phyloP scores from a whole-genome alignment of 35 echinoderm and acorn worm species.

The Apostichopus japonicus region DNA sequence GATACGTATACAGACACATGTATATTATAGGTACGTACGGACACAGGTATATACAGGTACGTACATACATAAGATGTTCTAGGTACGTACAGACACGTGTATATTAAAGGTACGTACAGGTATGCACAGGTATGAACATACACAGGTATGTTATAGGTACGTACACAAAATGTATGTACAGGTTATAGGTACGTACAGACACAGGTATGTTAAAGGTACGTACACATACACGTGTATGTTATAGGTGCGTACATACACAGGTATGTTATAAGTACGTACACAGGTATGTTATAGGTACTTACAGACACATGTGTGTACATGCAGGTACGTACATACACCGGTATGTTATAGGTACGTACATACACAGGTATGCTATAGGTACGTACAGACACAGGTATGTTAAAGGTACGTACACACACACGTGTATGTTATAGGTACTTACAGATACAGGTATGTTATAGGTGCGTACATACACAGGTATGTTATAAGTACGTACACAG shows the following conservation, averaged over 20 bases:
- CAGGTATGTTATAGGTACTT: no score
- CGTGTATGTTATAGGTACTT: no score
- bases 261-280: no score
- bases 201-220: no score
- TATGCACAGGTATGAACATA: conserved; percentile 77
- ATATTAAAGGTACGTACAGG: conserved; percentile 60
- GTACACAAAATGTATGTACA: neutral
- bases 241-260: no score
- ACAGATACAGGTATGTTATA: no score
- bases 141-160: conserved; percentile 64
- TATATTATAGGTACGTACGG: conserved; percentile 55
- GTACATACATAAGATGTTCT: neutral
- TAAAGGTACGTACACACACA: no score
- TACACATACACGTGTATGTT: no score
- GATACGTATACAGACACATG: neutral
- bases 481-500: conserved; percentile 27
- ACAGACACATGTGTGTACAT: no score
- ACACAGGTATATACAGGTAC: conserved; percentile 42
- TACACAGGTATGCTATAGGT: conserved; percentile 67
- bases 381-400: conserved; percentile 33
- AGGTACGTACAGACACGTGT: no score
- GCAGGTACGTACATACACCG: conserved; percentile 66
- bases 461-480: conserved; percentile 59
- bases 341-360: conserved; percentile 61
- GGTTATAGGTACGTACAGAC: no score